Base-by-base conservation (phyloP, 2,113 vertebrate genomes). In the Phylloscopus trochiloides region DNA sequence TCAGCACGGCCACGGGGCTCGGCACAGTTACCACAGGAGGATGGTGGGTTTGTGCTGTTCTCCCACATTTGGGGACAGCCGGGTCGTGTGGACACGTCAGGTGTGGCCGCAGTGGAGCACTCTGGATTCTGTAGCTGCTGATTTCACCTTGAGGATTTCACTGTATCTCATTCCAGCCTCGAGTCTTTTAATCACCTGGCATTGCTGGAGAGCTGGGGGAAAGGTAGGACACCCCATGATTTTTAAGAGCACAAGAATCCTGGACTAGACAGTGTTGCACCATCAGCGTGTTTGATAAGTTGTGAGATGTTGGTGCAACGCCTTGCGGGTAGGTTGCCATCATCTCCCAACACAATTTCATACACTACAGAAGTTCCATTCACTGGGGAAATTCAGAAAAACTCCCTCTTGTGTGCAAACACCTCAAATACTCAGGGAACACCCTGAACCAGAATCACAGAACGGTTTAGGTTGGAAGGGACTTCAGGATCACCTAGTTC, bases 1-100 rank as follows among this genome's bases (percentile, higher is more conserved):
- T 26, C 42, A 12, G 29, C 62, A 1, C 18, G n/a, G 22, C 1
- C 8, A 0, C 0, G 38, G 25, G 8, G 10, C 6, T 21, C 4
- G 3, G 59, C 15, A 2, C 31, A 1, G 26, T 17, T 24, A 21
- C 5, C 36, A 0, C 43, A 3, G n/a, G 21, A 34, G 31, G 6
- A 7, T 3, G 2, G 12, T 13, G 38, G 1, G 0, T 55, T 83
- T 51, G 2, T 13, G 52, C 18, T 5, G 4, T 58, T 77, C 24
- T 21, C 31, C 21, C 50, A 1, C 26, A 0, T 54, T 5, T 19
- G 57, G 43, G 38, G 34, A 17, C 21, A 16, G 4, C 5, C 4
- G 0, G 2, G 12, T n/a, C 14, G 0, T 2, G n/a, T 2, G 7
- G 28, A 1, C n/a, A 11, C 6, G 4, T 29, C 62, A 51, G 5